Percentiles rank a stretch among this genome's conserved stretches.
Evolutionary conservation across 2,888 invertebrate genomes (phyloP).

Genomic region (Tetragonula carbonaria): DNA sequence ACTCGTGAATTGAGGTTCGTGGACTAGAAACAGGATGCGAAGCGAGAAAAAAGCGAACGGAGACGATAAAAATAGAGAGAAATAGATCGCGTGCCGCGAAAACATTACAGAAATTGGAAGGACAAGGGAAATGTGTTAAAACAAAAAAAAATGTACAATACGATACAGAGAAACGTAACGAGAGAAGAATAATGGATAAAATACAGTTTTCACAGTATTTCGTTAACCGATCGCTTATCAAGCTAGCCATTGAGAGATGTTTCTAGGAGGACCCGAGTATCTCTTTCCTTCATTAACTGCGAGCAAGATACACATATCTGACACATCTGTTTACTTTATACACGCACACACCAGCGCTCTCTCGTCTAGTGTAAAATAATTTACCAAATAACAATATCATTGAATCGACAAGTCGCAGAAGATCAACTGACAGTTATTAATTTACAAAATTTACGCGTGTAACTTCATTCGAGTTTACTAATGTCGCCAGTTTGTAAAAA

Average conservation of each 20-base stretch:
- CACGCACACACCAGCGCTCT: not conserved
- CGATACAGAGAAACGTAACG: not conserved
- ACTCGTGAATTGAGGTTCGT: slow-evolving; percentile 5
- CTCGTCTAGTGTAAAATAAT: not conserved
- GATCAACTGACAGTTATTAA: not conserved
- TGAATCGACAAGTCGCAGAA: not conserved
- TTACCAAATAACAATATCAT: not conserved
- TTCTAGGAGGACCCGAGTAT: not conserved
- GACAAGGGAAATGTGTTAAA: not conserved
- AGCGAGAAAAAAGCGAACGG: slow-evolving; percentile 21
- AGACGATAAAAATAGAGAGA: slow-evolving; percentile 1
- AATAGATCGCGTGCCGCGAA: not conserved
- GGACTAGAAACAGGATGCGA: slow-evolving; percentile 26
- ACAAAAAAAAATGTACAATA: not conserved
- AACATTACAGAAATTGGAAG: not conserved
- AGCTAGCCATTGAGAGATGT: not conserved
- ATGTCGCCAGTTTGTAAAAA: not conserved
- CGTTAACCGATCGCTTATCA: not conserved
- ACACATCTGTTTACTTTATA: not conserved
- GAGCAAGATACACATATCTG: not conserved
- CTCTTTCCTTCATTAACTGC: not conserved
- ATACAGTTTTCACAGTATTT: not conserved
- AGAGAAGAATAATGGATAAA: not conserved
- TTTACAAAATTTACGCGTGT: not conserved
- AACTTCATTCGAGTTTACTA: not conserved